Conservation (phyloP, 2,888 invertebrate genomes). For the Meteorus colon region DNA sequence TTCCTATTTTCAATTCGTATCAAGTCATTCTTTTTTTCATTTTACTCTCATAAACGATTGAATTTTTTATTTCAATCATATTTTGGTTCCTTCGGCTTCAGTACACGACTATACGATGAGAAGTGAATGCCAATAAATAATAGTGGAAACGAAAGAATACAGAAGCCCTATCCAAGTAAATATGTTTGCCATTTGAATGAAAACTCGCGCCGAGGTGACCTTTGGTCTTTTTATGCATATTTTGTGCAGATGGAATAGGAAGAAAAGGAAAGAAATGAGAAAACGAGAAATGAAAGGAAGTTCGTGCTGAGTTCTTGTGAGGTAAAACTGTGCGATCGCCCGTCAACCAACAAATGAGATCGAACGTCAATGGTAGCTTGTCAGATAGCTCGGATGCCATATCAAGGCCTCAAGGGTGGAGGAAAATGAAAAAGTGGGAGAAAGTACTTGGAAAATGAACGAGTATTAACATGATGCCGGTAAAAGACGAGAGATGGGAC, state of each 20-base stretch:
- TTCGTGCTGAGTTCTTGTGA: slow-evolving; percentile 36
- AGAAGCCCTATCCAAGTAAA: slow-evolving; percentile 28
- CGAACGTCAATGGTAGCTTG: slow-evolving; percentile 44
- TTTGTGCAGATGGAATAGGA: slow-evolving; percentile 7
- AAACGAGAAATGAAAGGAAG: slow-evolving; percentile 16
- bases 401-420: slow-evolving; percentile 4
- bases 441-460: slow-evolving; percentile 27
- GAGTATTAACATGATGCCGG: slow-evolving; percentile 4
- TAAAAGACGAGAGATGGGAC: slow-evolving; percentile 25
- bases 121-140: neutral
- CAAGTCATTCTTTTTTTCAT: slow-evolving; percentile 15
- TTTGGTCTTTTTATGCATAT: neutral
- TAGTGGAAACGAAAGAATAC: slow-evolving; percentile 29
- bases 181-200: neutral
- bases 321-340: slow-evolving; percentile 35
- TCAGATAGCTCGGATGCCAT: slow-evolving; percentile 22
- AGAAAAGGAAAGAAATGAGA: slow-evolving; percentile 36
- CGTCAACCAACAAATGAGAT: slow-evolving; percentile 50
- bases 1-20: neutral
- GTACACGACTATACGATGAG: neutral
- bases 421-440: slow-evolving; percentile 37
- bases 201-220: neutral
- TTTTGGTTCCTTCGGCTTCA: slow-evolving; percentile 22
- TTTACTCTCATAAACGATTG: slow-evolving; percentile 22
- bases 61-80: neutral